Evolutionary conservation across 2,888 invertebrate species (phyloP), one percentile per base, ranked within the genome.

Genomic region (Hirudinaria manillensis): DNA sequence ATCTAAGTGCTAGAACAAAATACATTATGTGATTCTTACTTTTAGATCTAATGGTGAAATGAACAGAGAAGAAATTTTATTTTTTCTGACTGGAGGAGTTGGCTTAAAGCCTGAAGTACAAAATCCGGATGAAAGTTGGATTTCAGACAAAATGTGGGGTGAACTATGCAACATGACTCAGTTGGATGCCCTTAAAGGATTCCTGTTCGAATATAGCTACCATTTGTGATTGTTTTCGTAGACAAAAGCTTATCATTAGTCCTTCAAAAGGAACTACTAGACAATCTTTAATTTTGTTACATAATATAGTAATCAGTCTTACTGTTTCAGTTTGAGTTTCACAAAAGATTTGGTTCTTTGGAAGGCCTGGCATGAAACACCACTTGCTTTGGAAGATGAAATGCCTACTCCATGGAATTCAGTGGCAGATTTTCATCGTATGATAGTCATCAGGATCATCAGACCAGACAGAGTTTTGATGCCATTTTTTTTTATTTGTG

Each of bases 401-500:
- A 27, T 94, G 75, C 94, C 94, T 0, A 83, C 84, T 0, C 91
- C 91, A 0, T 95, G 91, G 90, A 81, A 90, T 27, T 88, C 89
- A 38, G 84, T 92, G 3, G 86, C 86, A 36, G 80, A 85, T 0
- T 92, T 96, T 84, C 89, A 94, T 87, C 91, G 89, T 85, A 85
- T 95, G 81, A 85, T 92, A 79, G 86, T 95, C 1, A 83, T 95
- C 7, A 89, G 94, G 73, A 92, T 92, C 79, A 88, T 95, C 80
- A 88, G 95, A 61, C 90, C 92, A 32, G 95, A 96, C 84, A 95
- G 94, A 89, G 89, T 94, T 77, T 88, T 88, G 29, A 36, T 61
- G 24, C 13, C 61, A 61, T 7, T 29, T 61, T 61, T 1, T 21
- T 16, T 24, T 7, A 27, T 61, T 61, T 7, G 4, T 61, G 2